Base-by-base conservation (phyloP, 1,140 invertebrate genomes). In the Atopsyche davidsoni region DNA sequence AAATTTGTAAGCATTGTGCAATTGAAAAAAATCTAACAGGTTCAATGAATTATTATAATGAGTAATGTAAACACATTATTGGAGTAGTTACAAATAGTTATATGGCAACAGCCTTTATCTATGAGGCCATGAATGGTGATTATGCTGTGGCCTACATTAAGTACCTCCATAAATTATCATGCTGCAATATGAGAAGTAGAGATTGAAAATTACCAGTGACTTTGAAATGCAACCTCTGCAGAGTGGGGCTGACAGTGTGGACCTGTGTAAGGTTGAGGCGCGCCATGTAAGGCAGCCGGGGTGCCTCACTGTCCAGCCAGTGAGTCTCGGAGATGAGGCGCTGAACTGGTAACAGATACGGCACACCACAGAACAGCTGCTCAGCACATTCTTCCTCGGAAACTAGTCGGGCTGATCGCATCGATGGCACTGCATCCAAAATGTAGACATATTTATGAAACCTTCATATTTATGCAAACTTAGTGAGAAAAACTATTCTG, bases 281-380 rank as follows among this genome's bases (percentile, higher is more conserved):
- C 9, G 56, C 52, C 16, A 32, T 41, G 21, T 36, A 44, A 10
- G 56, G 56, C 11, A 58, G 31, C n/a, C 32, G 10, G 1, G 58
- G 64, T 14, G 66, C 61, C 31, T 67, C 24, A 1, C 47, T 45
- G 31, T 41, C 34, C 35, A 55, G 38, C 64, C 66, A 72, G 62
- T 70, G 70, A 3, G 73, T 75, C 56, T 68, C 69, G 61, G 66
- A 63, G 42, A 76, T 67, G 49, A 76, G 65, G 41, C 60, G 64
- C 43, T 64, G 60, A 45, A 72, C 74, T 25, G 85, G 85, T 60
- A 86, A 77, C 57, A 81, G 76, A 69, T 85, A 88, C 19, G 86
- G 85, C 63, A 87, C 68, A n/a, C 87, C 86, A 68, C 86, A 89
- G 60, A 82, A 86, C 45, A 84, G 66, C 64, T 80, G 75, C 49